Evolutionary conservation across 2,113 vertebrate genomes (phyloP), one percentile per base, ranked within the genome.

Genomic region (Myotis brandtii): DNA sequence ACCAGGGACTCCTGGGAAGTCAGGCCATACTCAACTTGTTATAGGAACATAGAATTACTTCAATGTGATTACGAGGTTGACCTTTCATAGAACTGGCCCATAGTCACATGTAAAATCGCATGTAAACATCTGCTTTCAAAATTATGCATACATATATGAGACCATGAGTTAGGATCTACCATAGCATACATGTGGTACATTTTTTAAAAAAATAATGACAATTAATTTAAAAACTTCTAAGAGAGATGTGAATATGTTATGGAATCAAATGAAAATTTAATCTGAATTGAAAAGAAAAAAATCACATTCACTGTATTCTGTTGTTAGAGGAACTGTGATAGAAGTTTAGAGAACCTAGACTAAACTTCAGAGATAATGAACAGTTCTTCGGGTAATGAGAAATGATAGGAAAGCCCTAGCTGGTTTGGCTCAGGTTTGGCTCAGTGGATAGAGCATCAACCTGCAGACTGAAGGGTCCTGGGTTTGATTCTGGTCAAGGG

Each of bases 71-170:
- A 27, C 5, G 3, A 67, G 3, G 5, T 54, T 86, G 46, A 77
- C 4, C 37, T 85, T 76, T 20, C 43, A 46, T 16, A 95, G 43
- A 80, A 30, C 23, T 96, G 59, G 8, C 1, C 7, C 46, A 3
- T 66, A 25, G 12, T 82, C 54, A 80, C 7, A 72, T 37, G 6
- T 34, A 52, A 90, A 94, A 66, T 48, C 52, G 43, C 27, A 17
- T 37, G 23, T 59, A 56, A 90, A 46, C 32, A 18, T 95, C 76
- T 84, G 30, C 70, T 88, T 93, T 37, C 50, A 84, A 86, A 69
- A 23, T 66, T 50, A 69, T 75, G 46, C 20, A 50, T 27, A 77
- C 34, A 50, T 72, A 40, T 43, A 30, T 64, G 34, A 94, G 73
- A 11, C 25, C 9, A 1, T 76, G 64, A 86, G 6, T 92, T 75